Evolutionary conservation across 2,888 invertebrate genomes (phyloP).

Genomic region (Tipula lateralis): DNA sequence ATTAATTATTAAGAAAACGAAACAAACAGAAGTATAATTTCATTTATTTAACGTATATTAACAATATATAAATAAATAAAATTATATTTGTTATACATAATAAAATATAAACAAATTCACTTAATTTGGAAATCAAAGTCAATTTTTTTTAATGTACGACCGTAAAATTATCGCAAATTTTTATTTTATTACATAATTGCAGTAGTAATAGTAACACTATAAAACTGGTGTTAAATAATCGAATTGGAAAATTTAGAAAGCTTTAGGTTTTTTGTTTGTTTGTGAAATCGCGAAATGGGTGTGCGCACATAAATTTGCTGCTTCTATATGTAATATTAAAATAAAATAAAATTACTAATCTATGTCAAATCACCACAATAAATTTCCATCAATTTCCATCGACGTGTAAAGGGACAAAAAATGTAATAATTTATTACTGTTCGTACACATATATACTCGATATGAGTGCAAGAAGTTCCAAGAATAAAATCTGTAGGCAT

Average conservation of each 20-base stretch:
- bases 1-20: not conserved
- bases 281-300: not conserved
- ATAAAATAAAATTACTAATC: not conserved
- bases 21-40: not conserved
- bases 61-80: not conserved
- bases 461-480: not conserved
- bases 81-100: slow-evolving; percentile 9
- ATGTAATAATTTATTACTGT: not conserved
- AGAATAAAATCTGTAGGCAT: not conserved
- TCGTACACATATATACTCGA: no score
- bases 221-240: not conserved
- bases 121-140: slow-evolving; percentile 24
- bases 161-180: slow-evolving; percentile 1
- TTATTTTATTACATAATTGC: not conserved
- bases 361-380: not conserved
- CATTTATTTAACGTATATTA: not conserved
- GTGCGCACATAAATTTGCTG: not conserved
- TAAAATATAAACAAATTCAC: not conserved
- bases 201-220: not conserved
- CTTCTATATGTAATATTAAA: not conserved
- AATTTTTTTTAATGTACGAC: not conserved
- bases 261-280: not conserved
- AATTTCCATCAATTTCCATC: not conserved
- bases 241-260: not conserved
- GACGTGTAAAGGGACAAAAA: not conserved